A percentile compares a stretch with the other conserved stretches of the same genome.
phyloP scores from a whole-genome alignment of 2,113 vertebrate species.

The Stercorarius parasiticus region DNA sequence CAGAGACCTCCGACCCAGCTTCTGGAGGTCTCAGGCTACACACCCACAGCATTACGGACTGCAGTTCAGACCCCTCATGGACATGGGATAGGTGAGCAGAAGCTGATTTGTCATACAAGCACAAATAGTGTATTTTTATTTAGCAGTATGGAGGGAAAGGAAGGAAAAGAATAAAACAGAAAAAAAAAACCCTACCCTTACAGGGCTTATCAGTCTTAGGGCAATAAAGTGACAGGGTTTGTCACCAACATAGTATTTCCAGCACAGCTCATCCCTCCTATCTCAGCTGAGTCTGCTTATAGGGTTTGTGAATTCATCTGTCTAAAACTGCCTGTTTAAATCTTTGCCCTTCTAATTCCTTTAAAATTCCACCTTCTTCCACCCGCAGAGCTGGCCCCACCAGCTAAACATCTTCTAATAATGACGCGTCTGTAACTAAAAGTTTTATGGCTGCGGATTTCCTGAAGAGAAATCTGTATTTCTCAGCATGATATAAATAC shows the following conservation, averaged over 20 bases:
- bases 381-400: neutral
- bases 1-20: neutral
- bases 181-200: neutral
- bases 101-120: neutral
- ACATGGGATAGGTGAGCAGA: neutral
- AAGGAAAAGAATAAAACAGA: too few relatives aligned
- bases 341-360: neutral
- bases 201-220: neutral
- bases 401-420: neutral
- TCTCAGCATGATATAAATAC: neutral
- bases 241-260: neutral
- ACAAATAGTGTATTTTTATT: neutral
- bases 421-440: neutral
- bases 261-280: neutral
- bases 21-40: neutral
- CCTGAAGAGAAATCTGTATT: neutral
- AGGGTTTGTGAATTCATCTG: neutral
- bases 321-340: neutral
- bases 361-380: neutral
- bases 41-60: fast-evolving
- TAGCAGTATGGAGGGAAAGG: neutral
- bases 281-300: neutral
- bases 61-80: neutral
- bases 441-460: neutral
- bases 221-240: neutral